phyloP scores from a whole-genome alignment of 35 echinoderm and acorn worm species.

The Diadema setosum region DNA sequence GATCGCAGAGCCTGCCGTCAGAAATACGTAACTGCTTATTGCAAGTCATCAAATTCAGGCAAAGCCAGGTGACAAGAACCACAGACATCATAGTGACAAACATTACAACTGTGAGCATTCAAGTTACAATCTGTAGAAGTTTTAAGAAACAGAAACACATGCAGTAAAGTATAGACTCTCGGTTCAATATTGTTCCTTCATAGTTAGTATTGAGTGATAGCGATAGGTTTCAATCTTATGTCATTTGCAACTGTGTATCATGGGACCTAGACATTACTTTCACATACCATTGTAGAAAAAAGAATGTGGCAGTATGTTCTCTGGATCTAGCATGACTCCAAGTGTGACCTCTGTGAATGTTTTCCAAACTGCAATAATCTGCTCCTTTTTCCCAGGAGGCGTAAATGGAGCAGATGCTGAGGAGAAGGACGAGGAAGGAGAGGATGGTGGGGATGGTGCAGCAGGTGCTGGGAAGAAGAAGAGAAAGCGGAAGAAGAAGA shows the following conservation, averaged over 20 bases:
- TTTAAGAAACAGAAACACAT: no score
- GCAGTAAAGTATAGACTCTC: no score
- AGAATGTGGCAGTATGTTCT: neutral
- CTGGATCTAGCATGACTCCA: neutral
- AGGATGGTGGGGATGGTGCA: constrained; percentile 10
- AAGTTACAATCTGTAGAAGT: neutral
- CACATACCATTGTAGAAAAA: neutral
- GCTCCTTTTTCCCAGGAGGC: neutral
- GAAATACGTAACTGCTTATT: neutral
- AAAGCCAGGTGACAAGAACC: no score
- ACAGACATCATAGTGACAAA: neutral
- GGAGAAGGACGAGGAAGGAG: constrained; percentile 58
- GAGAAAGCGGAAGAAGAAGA: constrained; percentile 98
- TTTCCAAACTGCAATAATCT: neutral
- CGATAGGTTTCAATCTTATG: neutral
- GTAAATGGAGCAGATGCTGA: constrained; percentile 11
- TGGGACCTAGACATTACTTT: neutral
- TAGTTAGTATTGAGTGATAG: neutral
- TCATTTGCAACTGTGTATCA: neutral
- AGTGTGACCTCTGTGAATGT: neutral
- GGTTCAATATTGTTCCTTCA: no score
- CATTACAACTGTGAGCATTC: neutral
- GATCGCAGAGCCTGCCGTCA: neutral
- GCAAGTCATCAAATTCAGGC: neutral
- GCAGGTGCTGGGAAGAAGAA: constrained; percentile 89